Conservation (phyloP, 1,140 invertebrate species). For the Copidosoma floridanum region DNA sequence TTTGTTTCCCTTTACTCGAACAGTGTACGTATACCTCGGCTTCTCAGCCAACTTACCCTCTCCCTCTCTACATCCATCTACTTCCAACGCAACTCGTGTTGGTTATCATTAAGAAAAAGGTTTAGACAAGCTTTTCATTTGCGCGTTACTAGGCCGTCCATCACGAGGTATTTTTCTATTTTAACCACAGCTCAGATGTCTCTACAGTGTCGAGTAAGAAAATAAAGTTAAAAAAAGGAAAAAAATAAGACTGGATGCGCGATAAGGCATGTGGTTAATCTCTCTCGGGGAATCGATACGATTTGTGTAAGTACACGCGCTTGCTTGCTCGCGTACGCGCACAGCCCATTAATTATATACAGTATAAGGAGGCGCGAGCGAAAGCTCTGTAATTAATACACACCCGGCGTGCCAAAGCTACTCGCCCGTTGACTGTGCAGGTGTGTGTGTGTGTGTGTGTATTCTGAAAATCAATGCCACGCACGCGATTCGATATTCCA, state of each 20-base stretch:
- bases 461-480: constrained; percentile 12
- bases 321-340: neutral
- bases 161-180: too few species aligned
- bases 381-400: constrained; percentile 19
- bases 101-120: too few species aligned
- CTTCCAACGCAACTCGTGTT: too few species aligned
- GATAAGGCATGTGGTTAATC: too few species aligned
- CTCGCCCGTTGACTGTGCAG: too few species aligned
- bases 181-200: too few species aligned
- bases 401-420: neutral
- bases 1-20: neutral
- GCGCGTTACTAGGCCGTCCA: too few species aligned
- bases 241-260: too few species aligned
- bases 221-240: too few species aligned
- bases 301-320: neutral
- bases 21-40: neutral
- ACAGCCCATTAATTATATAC: constrained; percentile 13
- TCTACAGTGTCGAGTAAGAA: too few species aligned
- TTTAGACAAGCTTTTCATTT: too few species aligned
- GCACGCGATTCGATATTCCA: neutral
- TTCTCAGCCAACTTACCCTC: neutral
- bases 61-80: neutral
- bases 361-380: constrained; percentile 1
- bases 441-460: too few species aligned
- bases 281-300: neutral